Evolutionary conservation across 2,113 vertebrate genomes (phyloP), one percentile per base, ranked within the genome.

Genomic region (Urocolius indicus): DNA sequence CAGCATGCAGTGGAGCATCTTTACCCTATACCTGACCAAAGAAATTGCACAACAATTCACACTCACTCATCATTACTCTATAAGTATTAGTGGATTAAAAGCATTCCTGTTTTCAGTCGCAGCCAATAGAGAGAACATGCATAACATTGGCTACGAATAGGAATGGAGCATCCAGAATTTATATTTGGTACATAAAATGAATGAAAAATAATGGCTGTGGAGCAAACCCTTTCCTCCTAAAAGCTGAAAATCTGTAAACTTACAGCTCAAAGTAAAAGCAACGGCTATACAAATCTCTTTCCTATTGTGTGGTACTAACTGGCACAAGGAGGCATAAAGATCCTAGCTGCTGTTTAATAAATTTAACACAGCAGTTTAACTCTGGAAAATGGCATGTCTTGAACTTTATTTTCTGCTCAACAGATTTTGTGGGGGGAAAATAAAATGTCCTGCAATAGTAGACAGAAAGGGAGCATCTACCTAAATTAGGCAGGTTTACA

Each of bases 341-440:
- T 85, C 61, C 43, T 97, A 62, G 30, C 72, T 93, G 32, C 26
- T 82, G 32, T 87, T 96, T 95, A 91, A 76, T 91, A 95, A 92
- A 95, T 96, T 80, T 94, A 94, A 96, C 51, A 78, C 82, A 97
- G 94, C 66, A 97, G 55, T 76, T 62, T 41, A 58, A 68, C 48
- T 63, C 77, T 90, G 80, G 48, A 95, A 97, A 96, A 94, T 65
- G 45, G 80, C 21, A 46, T 68, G 48, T 93, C 27, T 73, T 59
- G 58, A 92, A 51, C 18, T 29, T 82, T 74, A 27, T 89, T 84
- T 92, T 80, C 71, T 55, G 51, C 46, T 93, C 6, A 86, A 82
- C 43, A 77, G 36, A 29, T 54, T 93, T 73, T 62, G 30, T 85
- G 16, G 24, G 8, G 15, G 43, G 72, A 95, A 94, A 89, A 62